Conservation (phyloP, 2,113 vertebrate genomes). For the Bungarus multicinctus region DNA sequence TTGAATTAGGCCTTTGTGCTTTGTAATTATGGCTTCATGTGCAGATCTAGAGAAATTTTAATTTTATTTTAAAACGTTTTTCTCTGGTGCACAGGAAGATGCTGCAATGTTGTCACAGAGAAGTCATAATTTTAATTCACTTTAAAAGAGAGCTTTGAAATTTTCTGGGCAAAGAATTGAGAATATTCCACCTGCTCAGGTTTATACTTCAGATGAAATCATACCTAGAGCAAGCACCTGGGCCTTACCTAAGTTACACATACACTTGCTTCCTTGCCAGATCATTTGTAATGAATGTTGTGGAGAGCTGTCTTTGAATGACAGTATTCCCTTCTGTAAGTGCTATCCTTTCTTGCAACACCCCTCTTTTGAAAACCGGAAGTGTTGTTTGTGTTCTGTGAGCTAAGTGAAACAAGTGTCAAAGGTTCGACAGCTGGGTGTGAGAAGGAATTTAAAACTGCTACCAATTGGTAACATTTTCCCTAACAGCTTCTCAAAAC, state of each 20-base stretch:
- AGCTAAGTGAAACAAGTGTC: background rate
- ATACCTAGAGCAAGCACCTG: background rate
- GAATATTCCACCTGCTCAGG: background rate
- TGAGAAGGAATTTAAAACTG: background rate
- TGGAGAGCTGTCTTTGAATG: background rate
- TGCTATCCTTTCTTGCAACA: background rate
- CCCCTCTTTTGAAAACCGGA: background rate
- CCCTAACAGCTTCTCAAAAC: background rate
- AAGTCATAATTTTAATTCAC: background rate
- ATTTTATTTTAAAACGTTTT: background rate
- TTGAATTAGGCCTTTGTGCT: background rate
- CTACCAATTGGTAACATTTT: background rate
- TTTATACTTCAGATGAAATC: background rate
- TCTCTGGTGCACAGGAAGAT: background rate
- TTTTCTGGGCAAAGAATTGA: background rate
- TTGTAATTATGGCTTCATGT: background rate
- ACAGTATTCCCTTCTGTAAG: background rate
- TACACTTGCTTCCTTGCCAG: background rate
- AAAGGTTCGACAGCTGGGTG: background rate
- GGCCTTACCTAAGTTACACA: background rate
- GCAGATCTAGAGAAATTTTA: background rate
- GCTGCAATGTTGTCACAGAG: background rate
- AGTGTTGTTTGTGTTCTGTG: background rate
- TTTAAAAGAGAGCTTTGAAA: background rate
- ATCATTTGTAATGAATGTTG: background rate